Conservation (phyloP, 2,797 vertebrate genomes). For the Selene dorsalis region DNA sequence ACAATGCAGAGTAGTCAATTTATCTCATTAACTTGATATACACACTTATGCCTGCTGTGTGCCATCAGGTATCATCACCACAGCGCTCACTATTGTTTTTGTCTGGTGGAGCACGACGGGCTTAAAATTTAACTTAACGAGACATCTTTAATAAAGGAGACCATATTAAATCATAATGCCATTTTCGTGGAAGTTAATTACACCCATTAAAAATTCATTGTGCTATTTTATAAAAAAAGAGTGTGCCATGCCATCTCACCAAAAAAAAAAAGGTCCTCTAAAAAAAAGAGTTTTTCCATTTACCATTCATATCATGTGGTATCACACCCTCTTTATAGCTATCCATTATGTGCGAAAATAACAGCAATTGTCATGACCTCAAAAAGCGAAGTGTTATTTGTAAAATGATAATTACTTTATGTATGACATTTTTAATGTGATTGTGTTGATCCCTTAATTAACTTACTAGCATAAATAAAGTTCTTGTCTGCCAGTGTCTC, state of each 20-base stretch:
- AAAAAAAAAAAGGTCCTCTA: background rate
- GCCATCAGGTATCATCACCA: background rate
- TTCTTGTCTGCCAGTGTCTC: background rate
- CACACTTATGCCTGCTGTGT: background rate
- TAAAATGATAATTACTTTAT: background rate
- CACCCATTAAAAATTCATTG: conserved; percentile 48
- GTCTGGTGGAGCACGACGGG: conserved; percentile 11
- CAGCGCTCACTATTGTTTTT: background rate
- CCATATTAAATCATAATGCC: conserved; percentile 44
- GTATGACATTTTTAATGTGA: background rate
- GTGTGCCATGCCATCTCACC: background rate
- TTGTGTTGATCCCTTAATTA: background rate
- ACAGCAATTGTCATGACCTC: conserved; percentile 4
- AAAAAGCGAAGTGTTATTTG: background rate
- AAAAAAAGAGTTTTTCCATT: background rate
- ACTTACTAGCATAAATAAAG: background rate
- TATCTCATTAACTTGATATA: conserved; percentile 4
- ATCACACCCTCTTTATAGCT: background rate
- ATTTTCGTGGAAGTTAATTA: conserved; percentile 47
- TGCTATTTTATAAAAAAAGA: conserved; percentile 21
- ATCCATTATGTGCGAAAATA: conserved; percentile 3
- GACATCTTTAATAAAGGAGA: conserved; percentile 16
- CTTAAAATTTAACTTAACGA: conserved; percentile 45
- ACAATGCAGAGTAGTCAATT: background rate
- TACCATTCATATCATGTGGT: background rate